Percentiles rank a stretch among this genome's conserved stretches.
phyloP scores from a whole-genome alignment of 2,888 invertebrate genomes.

The Zonitis immaculata region DNA sequence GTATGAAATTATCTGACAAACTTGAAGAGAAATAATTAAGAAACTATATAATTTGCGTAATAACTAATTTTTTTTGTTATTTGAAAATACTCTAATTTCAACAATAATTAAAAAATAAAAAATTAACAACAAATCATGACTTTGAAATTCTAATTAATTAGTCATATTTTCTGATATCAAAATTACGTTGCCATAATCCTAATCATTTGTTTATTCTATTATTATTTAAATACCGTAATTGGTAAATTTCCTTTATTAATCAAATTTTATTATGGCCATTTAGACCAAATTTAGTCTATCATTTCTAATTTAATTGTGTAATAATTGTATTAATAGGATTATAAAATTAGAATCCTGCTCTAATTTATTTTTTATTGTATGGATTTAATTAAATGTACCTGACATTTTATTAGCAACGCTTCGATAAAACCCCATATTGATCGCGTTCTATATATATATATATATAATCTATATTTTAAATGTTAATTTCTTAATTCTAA shows the following conservation, averaged over 20 bases:
- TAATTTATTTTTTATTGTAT: background rate
- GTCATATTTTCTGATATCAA: too few species aligned
- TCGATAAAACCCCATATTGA: background rate
- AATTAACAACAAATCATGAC: too few species aligned
- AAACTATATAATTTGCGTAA: too few species aligned
- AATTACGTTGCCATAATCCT: too few species aligned
- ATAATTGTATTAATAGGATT: background rate
- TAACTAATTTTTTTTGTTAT: too few species aligned
- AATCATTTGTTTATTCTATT: too few species aligned
- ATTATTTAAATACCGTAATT: too few species aligned
- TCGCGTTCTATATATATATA: too few species aligned
- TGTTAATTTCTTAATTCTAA: background rate
- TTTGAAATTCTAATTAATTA: too few species aligned
- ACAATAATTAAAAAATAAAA: too few species aligned
- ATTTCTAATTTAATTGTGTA: background rate
- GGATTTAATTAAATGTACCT: background rate
- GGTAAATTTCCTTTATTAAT: background rate
- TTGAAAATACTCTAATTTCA: too few species aligned
- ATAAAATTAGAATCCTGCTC: background rate
- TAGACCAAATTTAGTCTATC: background rate
- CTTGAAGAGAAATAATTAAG: background rate
- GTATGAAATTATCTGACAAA: background rate
- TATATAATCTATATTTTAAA: too few species aligned
- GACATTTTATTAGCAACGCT: constrained; percentile 4
- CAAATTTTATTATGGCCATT: background rate